Evolutionary conservation across 2,797 vertebrate species (phyloP), one percentile per base, ranked within the genome.

Genomic region (Chloroceryle amazona): DNA sequence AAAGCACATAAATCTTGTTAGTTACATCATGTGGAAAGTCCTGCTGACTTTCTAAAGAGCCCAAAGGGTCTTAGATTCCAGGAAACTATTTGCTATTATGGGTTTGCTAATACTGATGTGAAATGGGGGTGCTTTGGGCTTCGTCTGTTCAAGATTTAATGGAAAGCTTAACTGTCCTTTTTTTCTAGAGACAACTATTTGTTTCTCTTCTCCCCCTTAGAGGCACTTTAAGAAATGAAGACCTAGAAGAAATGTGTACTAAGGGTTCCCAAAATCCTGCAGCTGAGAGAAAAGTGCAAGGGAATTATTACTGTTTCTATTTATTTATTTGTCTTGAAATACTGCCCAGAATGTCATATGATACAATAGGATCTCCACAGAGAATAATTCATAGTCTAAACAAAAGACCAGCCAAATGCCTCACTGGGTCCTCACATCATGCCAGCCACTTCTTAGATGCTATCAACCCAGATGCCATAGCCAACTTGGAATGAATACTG

Each of bases 271-370:
- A 81, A 96, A 95, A 88, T 71, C 82, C 67, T 89, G 18, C 76
- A 94, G 73, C 82, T 73, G 52, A 81, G 61, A 84, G 55, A 51
- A 89, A 80, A 95, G 63, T 73, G 47, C 52, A 80, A 89, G 57
- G 57, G 44, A 90, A 94, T 90, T 76, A 73, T 90, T 92, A 65
- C 62, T 39, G 10, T 42, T 81, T 35, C 66, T 81, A 39, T 82
- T 86, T 76, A 81, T 89, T 92, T 93, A 84, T 94, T 94, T 96
- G 29, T 20, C 76, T 76, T 95, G 87, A 89, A 91, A 46, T 17
- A 63, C 44, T 82, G 94, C 90, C 94, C 81, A 85, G 85, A 94
- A 61, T 11, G 55, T 84, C 82, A 31, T 4, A 31, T 0, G 29
- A 71, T 72, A 83, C 0, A 0, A 70, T 9, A 31, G 66, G 49